Evolutionary conservation across 1,140 invertebrate genomes (phyloP), one percentile per base, ranked within the genome.

Genomic region (Bactericera cockerelli): DNA sequence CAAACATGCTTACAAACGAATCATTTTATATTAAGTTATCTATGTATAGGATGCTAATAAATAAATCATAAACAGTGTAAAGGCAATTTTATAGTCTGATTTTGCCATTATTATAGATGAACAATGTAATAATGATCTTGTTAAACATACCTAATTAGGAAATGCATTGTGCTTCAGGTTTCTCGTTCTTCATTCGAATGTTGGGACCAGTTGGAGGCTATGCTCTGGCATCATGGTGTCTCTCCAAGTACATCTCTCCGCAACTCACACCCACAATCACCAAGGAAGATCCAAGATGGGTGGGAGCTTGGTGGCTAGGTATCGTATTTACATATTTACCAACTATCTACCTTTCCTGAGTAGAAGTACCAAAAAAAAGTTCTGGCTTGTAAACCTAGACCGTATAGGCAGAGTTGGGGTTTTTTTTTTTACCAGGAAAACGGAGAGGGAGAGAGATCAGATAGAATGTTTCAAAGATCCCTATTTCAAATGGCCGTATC

Each of bases 281-380:
- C 13, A 80, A 74, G 31, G 74, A 78, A 63, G 83, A 87, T 73
- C 83, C 83, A 1, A 74, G 83, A 61, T 87, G 84, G 84, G 66
- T 86, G 19, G 84, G 84, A 1, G 84, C 84, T 11, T 87, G 84
- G 84, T 87, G 84, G 84, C 63, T 86, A 25, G 87, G 87, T 67
- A 56, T 33, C n/a, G 4, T 28, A 49, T 26, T 24, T 33, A 11
- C 21, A 16, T 59, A 60, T 54, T 57, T 59, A 54, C 16, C 26
- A 16, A 55, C 10, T 19, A 54, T 58, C 19, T 59, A 56, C 25
- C 21, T 24, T 57, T 33, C 42, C 13, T 31, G 28, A 31, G 6
- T 26, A n/a, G 16, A 55, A 55, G 19, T 55, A 10, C 13, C 11
- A 11, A 11, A n/a, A n/a, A n/a, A n/a, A n/a, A n/a, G n/a, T n/a